phyloP scores from a whole-genome alignment of 2,113 vertebrate species.

The Gallinago media region DNA sequence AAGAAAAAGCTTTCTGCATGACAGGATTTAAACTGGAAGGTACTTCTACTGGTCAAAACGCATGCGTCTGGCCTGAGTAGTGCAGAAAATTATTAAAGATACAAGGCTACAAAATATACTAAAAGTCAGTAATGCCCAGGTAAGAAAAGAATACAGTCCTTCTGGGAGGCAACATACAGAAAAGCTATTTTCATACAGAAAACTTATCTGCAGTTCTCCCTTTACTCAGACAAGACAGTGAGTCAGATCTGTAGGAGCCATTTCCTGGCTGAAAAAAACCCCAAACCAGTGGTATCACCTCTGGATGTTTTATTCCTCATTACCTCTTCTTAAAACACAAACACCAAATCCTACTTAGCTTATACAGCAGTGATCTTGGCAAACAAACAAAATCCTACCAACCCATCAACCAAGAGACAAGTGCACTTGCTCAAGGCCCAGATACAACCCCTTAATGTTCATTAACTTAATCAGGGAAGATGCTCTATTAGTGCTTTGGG shows the following conservation, averaged over 20 bases:
- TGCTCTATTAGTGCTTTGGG: not conserved
- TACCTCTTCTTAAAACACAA: not conserved
- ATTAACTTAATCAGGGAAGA: not conserved
- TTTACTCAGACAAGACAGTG: not conserved
- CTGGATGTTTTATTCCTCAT: not conserved
- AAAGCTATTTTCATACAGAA: not conserved
- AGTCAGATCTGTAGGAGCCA: not conserved
- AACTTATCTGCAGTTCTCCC: not conserved
- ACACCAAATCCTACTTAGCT: not conserved
- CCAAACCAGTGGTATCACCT: not conserved
- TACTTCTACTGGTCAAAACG: not conserved
- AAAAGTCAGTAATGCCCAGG: not conserved
- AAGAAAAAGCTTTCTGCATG: constrained; percentile 57
- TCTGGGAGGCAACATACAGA: fast-evolving
- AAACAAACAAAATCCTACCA: not conserved
- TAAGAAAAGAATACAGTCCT: not conserved
- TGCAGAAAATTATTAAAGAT: not conserved
- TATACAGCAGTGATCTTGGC: not conserved
- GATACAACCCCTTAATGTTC: not conserved
- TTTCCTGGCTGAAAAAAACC: not conserved
- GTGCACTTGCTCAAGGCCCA: fast-evolving
- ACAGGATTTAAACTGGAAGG: constrained; percentile 52
- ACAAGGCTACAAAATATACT: not conserved
- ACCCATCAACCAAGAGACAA: not conserved
- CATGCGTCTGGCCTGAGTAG: not conserved